phyloP scores from a whole-genome alignment of 2,888 invertebrate genomes.

The Pedicia rivosa region DNA sequence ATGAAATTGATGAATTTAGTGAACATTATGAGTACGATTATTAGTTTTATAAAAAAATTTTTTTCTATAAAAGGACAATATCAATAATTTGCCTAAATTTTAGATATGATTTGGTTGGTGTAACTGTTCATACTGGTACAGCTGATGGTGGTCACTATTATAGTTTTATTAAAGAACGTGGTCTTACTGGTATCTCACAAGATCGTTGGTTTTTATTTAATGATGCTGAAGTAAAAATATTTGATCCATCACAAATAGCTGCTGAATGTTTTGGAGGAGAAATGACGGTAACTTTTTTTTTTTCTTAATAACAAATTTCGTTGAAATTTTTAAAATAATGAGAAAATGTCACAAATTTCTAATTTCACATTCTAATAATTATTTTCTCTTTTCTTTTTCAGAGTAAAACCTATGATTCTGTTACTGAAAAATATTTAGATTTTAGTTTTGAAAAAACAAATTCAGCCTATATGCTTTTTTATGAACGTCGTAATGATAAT shows the following conservation, averaged over 20 bases:
- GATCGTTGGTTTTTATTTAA: slow-evolving; percentile 90
- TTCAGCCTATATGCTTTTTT: slow-evolving; percentile 94
- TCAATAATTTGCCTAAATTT: too few species aligned
- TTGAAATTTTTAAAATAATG: too few species aligned
- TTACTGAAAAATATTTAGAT: slow-evolving; percentile 93
- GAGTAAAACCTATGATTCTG: slow-evolving; percentile 94
- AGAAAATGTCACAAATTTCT: too few species aligned
- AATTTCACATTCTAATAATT: neutral
- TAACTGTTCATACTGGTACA: slow-evolving; percentile 95
- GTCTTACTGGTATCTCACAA: slow-evolving; percentile 36
- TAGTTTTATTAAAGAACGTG: slow-evolving; percentile 80
- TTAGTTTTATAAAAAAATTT: slow-evolving; percentile 4
- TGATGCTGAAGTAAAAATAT: slow-evolving; percentile 86
- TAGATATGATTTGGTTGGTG: slow-evolving; percentile 72
- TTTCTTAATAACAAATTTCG: too few species aligned
- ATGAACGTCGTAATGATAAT: slow-evolving; percentile 52
- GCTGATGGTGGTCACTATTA: slow-evolving; percentile 96
- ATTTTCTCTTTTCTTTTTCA: slow-evolving; percentile 28
- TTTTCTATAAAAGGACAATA: neutral
- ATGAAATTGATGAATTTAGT: too few species aligned
- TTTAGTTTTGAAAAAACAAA: slow-evolving; percentile 96
- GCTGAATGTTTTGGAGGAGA: slow-evolving; percentile 95
- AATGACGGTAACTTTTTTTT: slow-evolving; percentile 65
- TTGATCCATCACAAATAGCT: slow-evolving; percentile 88
- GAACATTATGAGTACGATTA: slow-evolving; percentile 52